Base-by-base conservation (phyloP, 2,797 vertebrate species). In the Spheniscus humboldti region DNA sequence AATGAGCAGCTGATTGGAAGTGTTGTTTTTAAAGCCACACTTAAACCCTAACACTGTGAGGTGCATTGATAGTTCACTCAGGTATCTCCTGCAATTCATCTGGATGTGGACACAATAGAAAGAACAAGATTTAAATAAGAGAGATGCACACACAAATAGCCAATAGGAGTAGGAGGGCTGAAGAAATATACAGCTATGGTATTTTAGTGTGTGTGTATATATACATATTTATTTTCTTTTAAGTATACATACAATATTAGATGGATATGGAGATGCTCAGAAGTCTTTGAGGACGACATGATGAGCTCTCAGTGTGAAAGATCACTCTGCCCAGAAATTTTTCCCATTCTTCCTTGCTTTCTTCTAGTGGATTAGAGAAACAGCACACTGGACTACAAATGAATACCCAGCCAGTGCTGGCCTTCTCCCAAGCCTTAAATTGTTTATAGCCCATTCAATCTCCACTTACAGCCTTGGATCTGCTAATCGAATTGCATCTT, bases 381-480 rank as follows among this genome's bases (percentile, higher is more conserved):
- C 69, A 90, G 24, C 30, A 67, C 13, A 18, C 37, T 39, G 53
- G 86, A 74, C 88, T 85, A 43, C 72, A 85, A 82, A 92, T 47
- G 45, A 85, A 79, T 31, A 72, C 9, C 22, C 48, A 93, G 90
- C 45, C 74, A 90, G 28, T 0, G 6, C 50, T 94, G 96, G 93
- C 93, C 84, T 82, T 71, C 39, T 93, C 90, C 96, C 96, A 97
- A 68, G 72, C 84, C 86, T 86, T 96, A 95, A 95, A 89, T 80
- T 72, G 95, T 86, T 96, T 94, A 94, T 86, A 91, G 86, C 53
- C 79, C 45, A 39, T 93, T 97, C 72, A 1, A 89, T 94, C 86
- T 69, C 60, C 72, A 72, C 84, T 84, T 94, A 67, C 56, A 96
- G 90, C 84, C 86, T 83, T 74, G 84, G 72, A 67, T 89, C 88